A percentile compares a stretch with the other conserved stretches of the same genome.
Evolutionary conservation across 2,888 invertebrate species (phyloP).

Genomic region (Congeria kusceri): DNA sequence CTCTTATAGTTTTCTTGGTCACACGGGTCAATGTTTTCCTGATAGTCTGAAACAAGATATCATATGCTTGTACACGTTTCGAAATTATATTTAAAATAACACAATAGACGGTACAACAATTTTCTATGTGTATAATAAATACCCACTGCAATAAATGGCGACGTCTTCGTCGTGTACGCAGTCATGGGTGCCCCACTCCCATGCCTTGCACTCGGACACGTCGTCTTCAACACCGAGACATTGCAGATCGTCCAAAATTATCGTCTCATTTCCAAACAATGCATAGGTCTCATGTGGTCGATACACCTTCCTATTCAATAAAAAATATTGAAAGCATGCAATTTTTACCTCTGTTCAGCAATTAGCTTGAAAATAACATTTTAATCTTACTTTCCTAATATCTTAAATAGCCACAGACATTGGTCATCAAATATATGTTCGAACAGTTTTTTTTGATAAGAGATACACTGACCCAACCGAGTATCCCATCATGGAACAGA

Average conservation of each 20-base stretch:
- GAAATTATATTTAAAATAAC: neutral
- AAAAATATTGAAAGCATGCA: too few relatives aligned
- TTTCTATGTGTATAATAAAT: neutral
- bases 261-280: neutral
- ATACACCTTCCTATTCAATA: too few relatives aligned
- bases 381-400: too few relatives aligned
- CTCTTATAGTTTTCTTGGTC: neutral
- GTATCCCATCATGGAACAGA: slow-evolving; percentile 31
- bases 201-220: slow-evolving; percentile 23
- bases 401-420: too few relatives aligned
- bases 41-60: neutral
- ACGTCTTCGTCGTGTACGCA: slow-evolving; percentile 28
- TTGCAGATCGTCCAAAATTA: slow-evolving; percentile 27
- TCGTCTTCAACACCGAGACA: slow-evolving; percentile 38
- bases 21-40: slow-evolving; percentile 4
- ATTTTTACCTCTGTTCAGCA: too few relatives aligned
- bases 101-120: neutral
- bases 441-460: neutral
- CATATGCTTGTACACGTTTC: neutral
- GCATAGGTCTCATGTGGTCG: too few relatives aligned
- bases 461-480: neutral
- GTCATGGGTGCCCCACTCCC: slow-evolving; percentile 38
- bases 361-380: too few relatives aligned
- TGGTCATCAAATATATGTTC: too few relatives aligned
- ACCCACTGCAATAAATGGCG: slow-evolving; percentile 13